phyloP scores from a whole-genome alignment of 92 coral and sea anemone species.

The Pocillopora meandrina region DNA sequence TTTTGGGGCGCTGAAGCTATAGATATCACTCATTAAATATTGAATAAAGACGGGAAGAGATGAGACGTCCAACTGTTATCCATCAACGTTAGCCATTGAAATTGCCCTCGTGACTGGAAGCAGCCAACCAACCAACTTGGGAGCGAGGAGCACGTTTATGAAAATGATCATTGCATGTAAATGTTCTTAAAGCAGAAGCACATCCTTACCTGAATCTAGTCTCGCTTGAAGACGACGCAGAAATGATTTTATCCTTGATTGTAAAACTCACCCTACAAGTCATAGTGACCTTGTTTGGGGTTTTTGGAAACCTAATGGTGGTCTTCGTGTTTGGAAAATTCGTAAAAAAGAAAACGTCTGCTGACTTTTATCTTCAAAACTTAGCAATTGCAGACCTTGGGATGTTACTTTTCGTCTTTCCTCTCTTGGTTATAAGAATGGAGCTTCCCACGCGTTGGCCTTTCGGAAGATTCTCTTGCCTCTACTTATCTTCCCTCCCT shows the following conservation, averaged over 20 bases:
- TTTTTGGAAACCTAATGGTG: constrained; percentile 48
- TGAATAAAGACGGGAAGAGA: too few relatives aligned
- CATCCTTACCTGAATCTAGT: neutral
- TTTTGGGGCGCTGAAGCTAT: too few relatives aligned
- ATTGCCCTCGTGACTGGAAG: neutral
- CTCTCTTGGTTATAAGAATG: constrained; percentile 2
- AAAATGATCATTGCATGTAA: neutral
- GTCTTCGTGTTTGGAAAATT: constrained; percentile 22
- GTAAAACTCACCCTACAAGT: constrained; percentile 7
- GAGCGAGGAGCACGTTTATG: neutral
- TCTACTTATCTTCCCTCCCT: constrained; percentile 35
- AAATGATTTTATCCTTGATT: neutral
- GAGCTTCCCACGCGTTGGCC: constrained; percentile 9
- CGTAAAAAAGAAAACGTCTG: constrained; percentile 17
- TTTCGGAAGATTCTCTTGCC: constrained; percentile 50
- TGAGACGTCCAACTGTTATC: too few relatives aligned
- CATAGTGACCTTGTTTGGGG: constrained; percentile 40
- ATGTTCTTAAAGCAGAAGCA: neutral
- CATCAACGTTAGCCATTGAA: too few relatives aligned
- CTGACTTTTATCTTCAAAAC: constrained; percentile 44
- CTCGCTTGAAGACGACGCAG: neutral
- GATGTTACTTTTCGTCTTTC: constrained; percentile 29
- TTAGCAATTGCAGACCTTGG: constrained; percentile 66
- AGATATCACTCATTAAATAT: too few relatives aligned
- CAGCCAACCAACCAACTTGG: neutral